Conservation (phyloP, 2,113 vertebrate species). For the Apeltes quadracus region DNA sequence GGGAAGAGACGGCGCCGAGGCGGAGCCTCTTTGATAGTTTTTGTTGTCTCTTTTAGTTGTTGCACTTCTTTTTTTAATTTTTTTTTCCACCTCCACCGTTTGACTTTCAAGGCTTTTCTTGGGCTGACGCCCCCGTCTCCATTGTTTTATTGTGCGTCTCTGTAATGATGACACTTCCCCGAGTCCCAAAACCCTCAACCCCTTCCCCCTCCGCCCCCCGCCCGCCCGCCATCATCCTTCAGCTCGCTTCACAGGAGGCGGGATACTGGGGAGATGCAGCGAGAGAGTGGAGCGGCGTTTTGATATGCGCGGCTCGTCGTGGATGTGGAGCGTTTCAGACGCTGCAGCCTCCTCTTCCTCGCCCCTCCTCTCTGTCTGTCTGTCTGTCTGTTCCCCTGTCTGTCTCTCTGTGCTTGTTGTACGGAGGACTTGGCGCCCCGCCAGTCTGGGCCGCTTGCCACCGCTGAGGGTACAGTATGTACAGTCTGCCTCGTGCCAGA, state of each 20-base stretch:
- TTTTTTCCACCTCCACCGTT: constrained; percentile 51
- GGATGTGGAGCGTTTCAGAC: constrained; percentile 75
- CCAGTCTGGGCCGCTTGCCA: constrained; percentile 90
- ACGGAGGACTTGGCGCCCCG: constrained; percentile 82
- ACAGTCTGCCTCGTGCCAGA: constrained; percentile 93
- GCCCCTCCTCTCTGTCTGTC: constrained; percentile 8
- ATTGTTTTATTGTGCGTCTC: constrained; percentile 41
- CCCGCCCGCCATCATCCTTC: constrained; percentile 54
- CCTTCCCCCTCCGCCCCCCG: not conserved
- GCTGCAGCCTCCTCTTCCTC: constrained; percentile 12
- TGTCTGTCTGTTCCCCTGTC: not conserved
- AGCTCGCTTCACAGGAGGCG: constrained; percentile 63
- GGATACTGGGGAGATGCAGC: constrained; percentile 62
- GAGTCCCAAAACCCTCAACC: constrained; percentile 62
- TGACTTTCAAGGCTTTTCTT: constrained; percentile 72
- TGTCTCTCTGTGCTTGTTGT: constrained; percentile 83
- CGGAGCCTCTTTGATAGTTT: constrained; percentile 66
- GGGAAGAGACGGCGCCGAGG: constrained; percentile 61
- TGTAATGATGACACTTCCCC: constrained; percentile 73
- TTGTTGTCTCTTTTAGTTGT: constrained; percentile 50
- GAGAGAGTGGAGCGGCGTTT: constrained; percentile 65
- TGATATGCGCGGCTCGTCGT: constrained; percentile 73
- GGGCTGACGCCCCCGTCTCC: constrained; percentile 46
- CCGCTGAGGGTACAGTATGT: constrained; percentile 96
- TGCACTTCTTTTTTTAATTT: not conserved